Conservation (phyloP, 64 coral and sea anemone species). For the Montipora cactus region DNA sequence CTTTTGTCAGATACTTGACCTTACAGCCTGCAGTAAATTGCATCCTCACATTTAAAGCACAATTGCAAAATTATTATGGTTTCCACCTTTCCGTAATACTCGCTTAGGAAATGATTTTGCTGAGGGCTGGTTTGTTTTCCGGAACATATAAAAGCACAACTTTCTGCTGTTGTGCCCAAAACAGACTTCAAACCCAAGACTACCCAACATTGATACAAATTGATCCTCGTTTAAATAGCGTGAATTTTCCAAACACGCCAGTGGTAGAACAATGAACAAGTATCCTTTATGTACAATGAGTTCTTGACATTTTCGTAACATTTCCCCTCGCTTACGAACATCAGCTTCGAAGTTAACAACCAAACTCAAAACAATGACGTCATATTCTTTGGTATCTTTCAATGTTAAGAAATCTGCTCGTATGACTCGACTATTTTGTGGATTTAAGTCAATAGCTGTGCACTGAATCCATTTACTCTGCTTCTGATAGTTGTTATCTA, state of each 20-base stretch:
- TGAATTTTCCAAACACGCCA: constrained; percentile 64
- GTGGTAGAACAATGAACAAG: constrained; percentile 52
- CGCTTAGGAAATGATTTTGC: constrained; percentile 43
- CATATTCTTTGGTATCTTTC: constrained; percentile 1
- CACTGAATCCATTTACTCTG: constrained; percentile 56
- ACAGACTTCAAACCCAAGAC: constrained; percentile 54
- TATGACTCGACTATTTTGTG: constrained; percentile 26
- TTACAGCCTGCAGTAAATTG: neutral
- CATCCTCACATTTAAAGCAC: neutral
- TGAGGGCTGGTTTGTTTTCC: constrained; percentile 5
- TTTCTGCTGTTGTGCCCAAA: constrained; percentile 12
- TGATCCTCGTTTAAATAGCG: constrained; percentile 44
- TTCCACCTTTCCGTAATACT: constrained; percentile 47
- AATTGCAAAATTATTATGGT: constrained; percentile 69
- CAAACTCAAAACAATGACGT: constrained; percentile 61
- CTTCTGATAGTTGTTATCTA: constrained; percentile 53
- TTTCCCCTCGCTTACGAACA: constrained; percentile 32
- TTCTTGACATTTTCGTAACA: constrained; percentile 49
- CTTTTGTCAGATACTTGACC: neutral
- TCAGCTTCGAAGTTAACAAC: constrained; percentile 69
- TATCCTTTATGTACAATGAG: constrained; percentile 25
- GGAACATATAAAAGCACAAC: constrained; percentile 63
- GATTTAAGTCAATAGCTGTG: constrained; percentile 74
- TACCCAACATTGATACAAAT: constrained; percentile 44
- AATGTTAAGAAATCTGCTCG: constrained; percentile 60